Base-by-base conservation (phyloP, 2,797 vertebrate species). In the Poeciliopsis gracilis region DNA sequence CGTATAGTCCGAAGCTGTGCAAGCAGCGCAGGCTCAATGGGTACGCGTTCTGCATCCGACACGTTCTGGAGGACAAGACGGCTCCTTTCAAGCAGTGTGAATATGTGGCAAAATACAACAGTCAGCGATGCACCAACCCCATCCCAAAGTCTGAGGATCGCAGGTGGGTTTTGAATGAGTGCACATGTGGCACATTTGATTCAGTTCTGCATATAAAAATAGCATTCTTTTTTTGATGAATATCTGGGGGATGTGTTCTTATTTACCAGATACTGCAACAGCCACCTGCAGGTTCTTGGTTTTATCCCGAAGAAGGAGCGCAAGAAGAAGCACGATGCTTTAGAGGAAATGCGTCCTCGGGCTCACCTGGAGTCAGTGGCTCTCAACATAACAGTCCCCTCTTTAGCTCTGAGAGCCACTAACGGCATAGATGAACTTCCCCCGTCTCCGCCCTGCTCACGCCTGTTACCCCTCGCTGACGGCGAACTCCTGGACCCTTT, bases 61-160 rank as follows among this genome's bases (percentile, higher is more conserved):
- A 99, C 90, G 98, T 99, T 94, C 95, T 99, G 95, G 98, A 99
- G 95, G 98, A 99, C 93, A 99, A 99, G 96, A 99, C 98, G 13
- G 98, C 98, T 89, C 98, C 98, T 92, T 99, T 99, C 96, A 99
- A 98, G 95, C 98, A 99, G 96, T 99, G 98, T 96, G 98, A 99
- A 97, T 99, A 99, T 97, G 98, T 99, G 97, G 98, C 98, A 93
- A 99, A 99, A 95, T 99, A 99, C 94, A 99, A 99, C 95, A 99
- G 98, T 95, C 98, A 99, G 83, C 96, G 98, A 91, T 99, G 98
- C 95, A 99, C 98, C 95, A 99, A 99, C 92, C 98, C 98, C 92
- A 99, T 99, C 94, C 98, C 98, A 74, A 98, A 99, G 93, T 97
- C 98, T 76, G 98, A 99, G 94, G 98, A 99, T 93, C 98, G 98